phyloP scores from a whole-genome alignment of 2,113 vertebrate species.

The Bufo bufo region DNA sequence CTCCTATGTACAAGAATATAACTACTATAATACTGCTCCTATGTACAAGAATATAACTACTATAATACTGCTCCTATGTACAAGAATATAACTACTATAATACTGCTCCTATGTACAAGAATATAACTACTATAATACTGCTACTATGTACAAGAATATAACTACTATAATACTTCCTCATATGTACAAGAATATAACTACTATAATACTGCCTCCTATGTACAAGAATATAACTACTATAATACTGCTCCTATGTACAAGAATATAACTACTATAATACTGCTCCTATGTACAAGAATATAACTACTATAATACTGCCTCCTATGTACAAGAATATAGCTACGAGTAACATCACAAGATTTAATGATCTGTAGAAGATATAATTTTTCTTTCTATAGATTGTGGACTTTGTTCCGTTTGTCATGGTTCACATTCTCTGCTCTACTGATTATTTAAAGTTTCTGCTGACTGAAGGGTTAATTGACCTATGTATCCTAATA shows the following conservation, averaged over 20 bases:
- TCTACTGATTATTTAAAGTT: too few species aligned
- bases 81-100: not conserved
- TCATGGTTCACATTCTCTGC: too few species aligned
- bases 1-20: not conserved
- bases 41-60: not conserved
- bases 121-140: not conserved
- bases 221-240: not conserved
- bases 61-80: not conserved
- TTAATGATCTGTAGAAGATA: too few species aligned
- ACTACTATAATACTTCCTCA: too few species aligned
- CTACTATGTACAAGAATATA: not conserved
- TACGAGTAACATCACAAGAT: not conserved
- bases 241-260: not conserved
- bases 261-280: slow-evolving; percentile 7
- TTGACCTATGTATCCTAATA: not conserved
- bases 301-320: not conserved
- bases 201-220: too few species aligned
- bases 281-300: not conserved
- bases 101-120: not conserved
- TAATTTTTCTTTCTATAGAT: too few species aligned
- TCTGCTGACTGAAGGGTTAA: not conserved
- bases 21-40: not conserved
- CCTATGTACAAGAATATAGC: slow-evolving; percentile 2
- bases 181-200: too few species aligned
- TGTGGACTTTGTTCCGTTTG: too few species aligned